Base-by-base conservation (phyloP, 2,113 vertebrate species). In the Mungos mungo region DNA sequence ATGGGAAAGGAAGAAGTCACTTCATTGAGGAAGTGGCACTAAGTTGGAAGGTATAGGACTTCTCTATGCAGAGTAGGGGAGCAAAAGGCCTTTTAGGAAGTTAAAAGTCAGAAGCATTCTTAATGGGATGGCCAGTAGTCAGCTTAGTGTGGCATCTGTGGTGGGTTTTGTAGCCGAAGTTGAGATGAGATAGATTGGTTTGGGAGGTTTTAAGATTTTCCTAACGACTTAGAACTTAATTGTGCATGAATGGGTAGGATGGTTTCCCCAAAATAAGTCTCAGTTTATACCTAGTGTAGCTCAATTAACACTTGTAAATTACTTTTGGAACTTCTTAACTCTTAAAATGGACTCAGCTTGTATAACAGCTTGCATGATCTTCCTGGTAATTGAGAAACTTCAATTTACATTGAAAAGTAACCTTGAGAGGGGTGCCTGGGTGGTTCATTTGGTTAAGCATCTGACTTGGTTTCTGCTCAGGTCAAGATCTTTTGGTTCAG, bases 321-420 rank as follows among this genome's bases (percentile, higher is more conserved):
- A 81, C 19, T 81, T 93, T 95, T 54, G 89, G 9, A 50, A 65
- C 10, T 23, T 12, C 7, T 18, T 74, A 57, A 63, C 41, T 83
- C 33, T 77, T 77, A 88, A 76, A 91, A 74, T 76, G 33, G 33
- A n/a, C 3, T 8, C 57, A 66, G 25, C 76, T 90, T 68, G 18
- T 35, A 41, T 93, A n/a, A 84, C 50, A 68, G 50, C 63, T 89
- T n/a, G 13, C 69, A 21, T 80, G 15, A 29, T 79, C 35, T 52
- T 52, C 4, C 18, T 89, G 84, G 38, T 84, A 50, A 77, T 50
- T 69, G 68, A 77, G 47, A 82, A 76, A 25, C 25, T 89, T 96
- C 38, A 87, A 5, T 87, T 92, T 66, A 94, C 38, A 63, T 77
- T 76, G 60, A 95, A 88, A 87, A 68, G 57, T n/a, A 87, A 45